phyloP scores from a whole-genome alignment of 2,888 invertebrate genomes.

The Brachyopa scutellaris region DNA sequence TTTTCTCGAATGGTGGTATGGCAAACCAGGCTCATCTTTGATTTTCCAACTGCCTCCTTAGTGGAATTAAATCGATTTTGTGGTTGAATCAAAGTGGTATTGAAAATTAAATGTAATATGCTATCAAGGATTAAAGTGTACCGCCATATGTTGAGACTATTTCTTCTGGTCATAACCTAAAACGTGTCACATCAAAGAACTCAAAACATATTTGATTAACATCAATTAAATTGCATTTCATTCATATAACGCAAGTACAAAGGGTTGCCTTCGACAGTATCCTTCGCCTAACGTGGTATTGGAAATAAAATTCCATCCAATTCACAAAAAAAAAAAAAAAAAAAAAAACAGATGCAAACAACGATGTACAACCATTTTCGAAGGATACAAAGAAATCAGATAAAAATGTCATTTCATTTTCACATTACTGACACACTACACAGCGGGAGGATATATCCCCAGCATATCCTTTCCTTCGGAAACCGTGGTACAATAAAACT shows the following conservation, averaged over 20 bases:
- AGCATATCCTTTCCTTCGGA: slow-evolving; percentile 16
- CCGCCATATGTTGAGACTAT: too few species aligned
- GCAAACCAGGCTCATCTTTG: too few species aligned
- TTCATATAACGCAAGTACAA: slow-evolving; percentile 17
- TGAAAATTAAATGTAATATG: too few species aligned
- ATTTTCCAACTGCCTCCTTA: too few species aligned
- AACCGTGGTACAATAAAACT: slow-evolving; percentile 64
- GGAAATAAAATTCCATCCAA: slow-evolving; percentile 12
- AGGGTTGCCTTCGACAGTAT: background rate
- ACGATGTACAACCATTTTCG: slow-evolving; percentile 29
- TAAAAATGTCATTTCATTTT: slow-evolving; percentile 71
- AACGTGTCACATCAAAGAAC: slow-evolving; percentile 58
- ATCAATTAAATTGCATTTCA: slow-evolving; percentile 57
- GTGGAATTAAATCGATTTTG: too few species aligned
- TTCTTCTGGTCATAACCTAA: slow-evolving; percentile 1
- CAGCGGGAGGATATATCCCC: slow-evolving; percentile 1
- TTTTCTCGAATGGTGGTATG: too few species aligned
- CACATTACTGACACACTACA: slow-evolving; percentile 62
- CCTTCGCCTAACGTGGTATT: background rate
- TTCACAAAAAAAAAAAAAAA: slow-evolving; percentile 7
- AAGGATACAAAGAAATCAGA: slow-evolving; percentile 59
- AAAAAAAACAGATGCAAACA: slow-evolving; percentile 64
- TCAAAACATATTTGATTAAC: slow-evolving; percentile 27
- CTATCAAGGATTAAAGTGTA: too few species aligned
- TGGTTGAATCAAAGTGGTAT: too few species aligned